Percentiles rank a stretch among this genome's conserved stretches.
phyloP scores from a whole-genome alignment of 1,140 invertebrate species.

The Neodiprion lecontei region DNA sequence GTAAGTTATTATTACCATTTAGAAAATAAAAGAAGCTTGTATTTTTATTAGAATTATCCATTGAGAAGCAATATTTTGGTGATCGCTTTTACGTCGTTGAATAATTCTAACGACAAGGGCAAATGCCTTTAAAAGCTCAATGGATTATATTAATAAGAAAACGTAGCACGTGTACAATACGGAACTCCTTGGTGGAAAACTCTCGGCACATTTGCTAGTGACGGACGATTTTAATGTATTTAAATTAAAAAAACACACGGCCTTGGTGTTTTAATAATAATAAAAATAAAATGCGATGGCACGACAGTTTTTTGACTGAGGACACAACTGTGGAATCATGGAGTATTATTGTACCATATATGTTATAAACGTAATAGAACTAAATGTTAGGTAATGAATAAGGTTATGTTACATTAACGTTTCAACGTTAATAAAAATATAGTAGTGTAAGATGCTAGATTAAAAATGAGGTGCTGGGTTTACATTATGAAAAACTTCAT shows the following conservation, averaged over 20 bases:
- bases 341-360: conserved; percentile 59
- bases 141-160: conserved; percentile 25
- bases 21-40: conserved; percentile 16
- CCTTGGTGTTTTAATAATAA: conserved; percentile 35
- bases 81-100: not conserved
- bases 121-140: conserved; percentile 9
- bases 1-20: conserved; percentile 36
- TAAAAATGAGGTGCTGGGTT: conserved; percentile 42
- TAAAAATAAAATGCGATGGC: conserved; percentile 26
- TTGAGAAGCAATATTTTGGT: not conserved
- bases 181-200: conserved; percentile 34
- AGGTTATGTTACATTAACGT: conserved; percentile 36
- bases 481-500: conserved; percentile 25
- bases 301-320: conserved; percentile 44
- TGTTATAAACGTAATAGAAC: conserved; percentile 50
- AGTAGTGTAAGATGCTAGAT: conserved; percentile 29
- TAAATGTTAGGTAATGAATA: conserved; percentile 52
- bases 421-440: conserved; percentile 26
- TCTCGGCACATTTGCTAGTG: conserved; percentile 31
- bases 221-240: conserved; percentile 27
- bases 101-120: conserved; percentile 16
- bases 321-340: conserved; percentile 47
- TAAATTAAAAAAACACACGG: conserved; percentile 31
- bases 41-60: conserved; percentile 14
- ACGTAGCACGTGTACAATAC: conserved; percentile 37